Evolutionary conservation across 2,888 invertebrate species (phyloP).

Genomic region (Melinaea marsaeus): DNA sequence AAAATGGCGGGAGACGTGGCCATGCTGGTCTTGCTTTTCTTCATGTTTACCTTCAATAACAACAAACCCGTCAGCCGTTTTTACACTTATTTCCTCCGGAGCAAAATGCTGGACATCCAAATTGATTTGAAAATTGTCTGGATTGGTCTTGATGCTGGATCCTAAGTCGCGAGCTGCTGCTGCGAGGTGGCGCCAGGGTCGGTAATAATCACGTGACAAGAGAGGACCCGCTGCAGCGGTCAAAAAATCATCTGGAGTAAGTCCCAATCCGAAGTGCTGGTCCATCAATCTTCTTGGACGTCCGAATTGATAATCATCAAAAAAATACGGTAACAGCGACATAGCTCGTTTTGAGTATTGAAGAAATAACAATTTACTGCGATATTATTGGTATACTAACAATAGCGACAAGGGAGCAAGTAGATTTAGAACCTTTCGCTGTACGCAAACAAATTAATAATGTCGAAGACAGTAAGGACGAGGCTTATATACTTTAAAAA

Average conservation of each 20-base stretch:
- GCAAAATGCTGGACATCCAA: slow-evolving; percentile 86
- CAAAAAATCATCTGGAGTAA: slow-evolving; percentile 70
- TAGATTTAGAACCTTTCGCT: slow-evolving; percentile 9
- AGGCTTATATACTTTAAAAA: slow-evolving; percentile 39
- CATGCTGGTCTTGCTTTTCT: slow-evolving; percentile 85
- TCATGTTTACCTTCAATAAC: slow-evolving; percentile 88
- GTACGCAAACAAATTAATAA: slow-evolving; percentile 34
- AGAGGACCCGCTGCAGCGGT: slow-evolving; percentile 44
- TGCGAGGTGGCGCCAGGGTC: slow-evolving; percentile 66
- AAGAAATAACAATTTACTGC: too few species aligned
- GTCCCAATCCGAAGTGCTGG: slow-evolving; percentile 74
- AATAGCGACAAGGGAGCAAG: too few species aligned
- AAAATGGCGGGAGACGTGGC: slow-evolving; percentile 85
- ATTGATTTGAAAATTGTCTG: slow-evolving; percentile 73
- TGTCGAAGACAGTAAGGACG: slow-evolving; percentile 23
- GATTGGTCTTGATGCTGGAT: slow-evolving; percentile 72
- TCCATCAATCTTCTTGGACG: slow-evolving; percentile 62
- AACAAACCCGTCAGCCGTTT: slow-evolving; percentile 82
- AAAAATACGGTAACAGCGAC: slow-evolving; percentile 52
- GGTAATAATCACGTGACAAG: slow-evolving; percentile 55
- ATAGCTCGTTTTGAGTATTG: slow-evolving; percentile 34
- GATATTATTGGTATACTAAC: too few species aligned
- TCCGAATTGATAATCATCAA: slow-evolving; percentile 41
- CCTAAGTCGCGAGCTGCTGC: slow-evolving; percentile 71
- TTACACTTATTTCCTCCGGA: slow-evolving; percentile 86